Conservation (phyloP, 2,888 invertebrate genomes). For the Corythucha ciliata region DNA sequence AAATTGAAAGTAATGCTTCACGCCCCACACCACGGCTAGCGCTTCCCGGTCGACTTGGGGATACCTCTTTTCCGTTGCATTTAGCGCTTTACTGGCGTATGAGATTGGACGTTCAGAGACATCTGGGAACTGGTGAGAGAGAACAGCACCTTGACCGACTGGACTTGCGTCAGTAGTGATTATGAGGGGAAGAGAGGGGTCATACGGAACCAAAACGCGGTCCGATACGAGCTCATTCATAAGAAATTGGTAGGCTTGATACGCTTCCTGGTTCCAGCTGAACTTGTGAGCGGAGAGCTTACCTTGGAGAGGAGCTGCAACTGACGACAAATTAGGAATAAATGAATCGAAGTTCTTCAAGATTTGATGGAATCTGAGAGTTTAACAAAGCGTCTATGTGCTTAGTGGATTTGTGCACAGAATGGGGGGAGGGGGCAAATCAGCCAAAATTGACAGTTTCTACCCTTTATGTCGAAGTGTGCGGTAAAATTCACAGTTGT, state of each 20-base stretch:
- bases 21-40: constrained; percentile 31
- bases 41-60: constrained; percentile 38
- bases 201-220: constrained; percentile 31
- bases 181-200: constrained; percentile 35
- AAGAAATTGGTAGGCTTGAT: constrained; percentile 33
- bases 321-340: constrained; percentile 1
- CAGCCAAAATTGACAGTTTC: no score
- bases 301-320: constrained; percentile 12
- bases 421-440: no score
- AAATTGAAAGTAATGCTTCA: constrained; percentile 40
- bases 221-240: constrained; percentile 33
- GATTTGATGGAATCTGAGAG: not conserved
- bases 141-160: constrained; percentile 24
- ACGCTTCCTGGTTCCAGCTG: constrained; percentile 33
- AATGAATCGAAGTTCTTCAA: constrained; percentile 5
- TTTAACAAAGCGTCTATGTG: constrained; percentile 14
- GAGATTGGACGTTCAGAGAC: constrained; percentile 40
- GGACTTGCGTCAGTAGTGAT: constrained; percentile 36
- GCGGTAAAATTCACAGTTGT: no score
- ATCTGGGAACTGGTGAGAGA: constrained; percentile 38
- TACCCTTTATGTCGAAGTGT: no score
- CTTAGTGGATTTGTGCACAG: not conserved
- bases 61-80: constrained; percentile 36
- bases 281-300: constrained; percentile 26
- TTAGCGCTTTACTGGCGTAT: constrained; percentile 39